A percentile compares a stretch with the other conserved stretches of the same genome.
These are phyloP conservation scores for Lineus longissimus DNA, from an alignment of 1,140 invertebrate genomes.

Conservation along the genomic window DNA sequence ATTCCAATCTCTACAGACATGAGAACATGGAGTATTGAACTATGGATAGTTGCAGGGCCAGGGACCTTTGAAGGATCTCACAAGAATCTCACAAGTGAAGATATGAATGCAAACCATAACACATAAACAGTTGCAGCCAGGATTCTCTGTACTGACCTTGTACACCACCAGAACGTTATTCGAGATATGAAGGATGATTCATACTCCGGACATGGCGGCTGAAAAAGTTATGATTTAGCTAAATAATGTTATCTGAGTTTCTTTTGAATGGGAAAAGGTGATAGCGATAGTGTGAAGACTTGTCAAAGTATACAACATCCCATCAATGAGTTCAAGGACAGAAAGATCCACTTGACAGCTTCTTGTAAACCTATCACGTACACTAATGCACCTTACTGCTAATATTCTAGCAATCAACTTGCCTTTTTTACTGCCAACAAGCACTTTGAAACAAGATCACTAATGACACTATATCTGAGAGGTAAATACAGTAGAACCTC, in stretches of 20 bases:
- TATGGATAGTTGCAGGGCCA: no score
- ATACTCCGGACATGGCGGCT: slow-evolving; percentile 84
- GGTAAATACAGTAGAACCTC: no score
- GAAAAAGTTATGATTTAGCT: slow-evolving; percentile 33
- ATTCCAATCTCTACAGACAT: no score
- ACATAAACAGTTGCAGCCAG: no score
- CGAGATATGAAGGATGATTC: slow-evolving; percentile 82
- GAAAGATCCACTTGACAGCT: no score
- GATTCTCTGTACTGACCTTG: slow-evolving; percentile 57
- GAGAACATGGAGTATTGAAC: no score
- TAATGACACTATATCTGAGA: background rate
- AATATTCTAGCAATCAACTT: no score
- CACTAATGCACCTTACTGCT: no score
- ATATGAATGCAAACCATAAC: no score
- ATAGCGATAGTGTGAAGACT: background rate
- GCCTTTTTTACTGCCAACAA: background rate
- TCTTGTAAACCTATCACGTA: no score
- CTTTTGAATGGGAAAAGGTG: background rate
- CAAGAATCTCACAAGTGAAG: no score
- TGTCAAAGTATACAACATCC: background rate
- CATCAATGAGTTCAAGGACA: background rate
- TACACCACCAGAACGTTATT: slow-evolving; percentile 90
- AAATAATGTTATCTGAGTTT: background rate
- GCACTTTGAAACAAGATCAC: background rate
- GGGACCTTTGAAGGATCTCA: no score